Evolutionary conservation across 2,888 invertebrate genomes (phyloP), one percentile per base, ranked within the genome.

Genomic region (Ligdia adustata): DNA sequence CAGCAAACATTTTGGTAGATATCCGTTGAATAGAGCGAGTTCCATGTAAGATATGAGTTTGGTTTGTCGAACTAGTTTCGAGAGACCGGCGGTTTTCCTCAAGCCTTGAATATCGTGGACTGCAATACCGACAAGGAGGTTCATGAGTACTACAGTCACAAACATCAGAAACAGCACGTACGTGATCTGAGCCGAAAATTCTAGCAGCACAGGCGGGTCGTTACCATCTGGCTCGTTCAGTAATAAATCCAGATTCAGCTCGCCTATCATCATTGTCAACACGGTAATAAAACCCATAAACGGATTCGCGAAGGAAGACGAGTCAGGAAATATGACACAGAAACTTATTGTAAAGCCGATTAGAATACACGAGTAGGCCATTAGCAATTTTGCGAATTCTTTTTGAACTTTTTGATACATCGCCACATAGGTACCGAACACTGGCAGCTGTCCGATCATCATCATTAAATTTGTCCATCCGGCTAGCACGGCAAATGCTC

Each of bases 391-490:
- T 4, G 95, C 95, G 62, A 97, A 96, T 84, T 97, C 96, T 32
- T 94, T 95, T 72, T 96, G 95, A 0, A 96, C 96, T 78, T 95
- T 94, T 1, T 96, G 96, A 64, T 96, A 96, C 97, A 97, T 97
- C 0, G 97, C 97, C 2, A 97, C 96, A 70, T 97, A 97, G 0
- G 96, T 95, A 9, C 97, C 97, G 69, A 97, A 96, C 35, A 96
- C 93, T 0, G 97, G 97, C 24, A 97, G 84, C 66, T 97, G 96
- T 0, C 97, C 97, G 45, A 97, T 94, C 95, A 96, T 96, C 75
- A 96, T 88, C 96, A 97, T 96, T n/a, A 96, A 87, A 78, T 97
- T 96, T 3, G 95, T 95, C 97, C 97, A 97, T 3, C 95, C 96
- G 27, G 96, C 93, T 2, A 97, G 91, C 0, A 96, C 96, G 0